These are phyloP conservation scores for Zelleria hepariella DNA, from an alignment of 2,888 invertebrate species.

Conservation along the genomic window DNA sequence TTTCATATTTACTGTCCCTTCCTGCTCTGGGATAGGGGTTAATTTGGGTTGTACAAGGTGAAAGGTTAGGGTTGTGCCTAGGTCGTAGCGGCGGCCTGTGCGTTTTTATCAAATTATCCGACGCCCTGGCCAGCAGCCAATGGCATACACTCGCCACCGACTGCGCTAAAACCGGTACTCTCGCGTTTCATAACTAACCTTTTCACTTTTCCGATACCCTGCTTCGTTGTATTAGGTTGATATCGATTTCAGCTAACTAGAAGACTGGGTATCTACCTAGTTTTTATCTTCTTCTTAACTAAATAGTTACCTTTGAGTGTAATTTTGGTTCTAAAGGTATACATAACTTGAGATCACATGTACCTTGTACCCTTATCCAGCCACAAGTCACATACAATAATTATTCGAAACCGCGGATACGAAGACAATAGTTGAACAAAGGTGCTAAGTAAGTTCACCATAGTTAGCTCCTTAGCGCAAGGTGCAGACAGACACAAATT, in stretches of 20 bases:
- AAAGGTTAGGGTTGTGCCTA: constrained; percentile 22
- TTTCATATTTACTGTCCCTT: not conserved
- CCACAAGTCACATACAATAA: too few species aligned
- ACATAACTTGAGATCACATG: too few species aligned
- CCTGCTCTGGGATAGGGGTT: not conserved
- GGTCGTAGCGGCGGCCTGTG: constrained; percentile 15
- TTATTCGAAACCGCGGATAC: too few species aligned
- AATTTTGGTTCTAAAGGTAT: too few species aligned
- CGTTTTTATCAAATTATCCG: constrained; percentile 62
- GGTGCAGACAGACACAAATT: too few species aligned
- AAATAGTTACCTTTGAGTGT: not conserved
- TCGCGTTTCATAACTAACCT: not conserved
- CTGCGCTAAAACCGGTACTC: constrained; percentile 10
- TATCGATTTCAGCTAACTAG: too few species aligned
- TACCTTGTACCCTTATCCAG: too few species aligned
- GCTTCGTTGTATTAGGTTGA: not conserved
- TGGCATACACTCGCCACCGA: constrained; percentile 19
- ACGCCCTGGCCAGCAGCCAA: constrained; percentile 38
- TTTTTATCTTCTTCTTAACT: not conserved
- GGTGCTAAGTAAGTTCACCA: too few species aligned
- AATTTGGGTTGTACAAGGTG: not conserved
- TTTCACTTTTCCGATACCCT: not conserved
- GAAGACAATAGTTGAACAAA: too few species aligned
- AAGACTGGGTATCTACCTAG: not conserved
- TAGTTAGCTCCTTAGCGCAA: too few species aligned